A percentile compares a stretch with the other conserved stretches of the same genome.
These are phyloP conservation scores for Lepetodrilus schrolli DNA, from an alignment of 2,888 invertebrate species.

Conservation along the genomic window DNA sequence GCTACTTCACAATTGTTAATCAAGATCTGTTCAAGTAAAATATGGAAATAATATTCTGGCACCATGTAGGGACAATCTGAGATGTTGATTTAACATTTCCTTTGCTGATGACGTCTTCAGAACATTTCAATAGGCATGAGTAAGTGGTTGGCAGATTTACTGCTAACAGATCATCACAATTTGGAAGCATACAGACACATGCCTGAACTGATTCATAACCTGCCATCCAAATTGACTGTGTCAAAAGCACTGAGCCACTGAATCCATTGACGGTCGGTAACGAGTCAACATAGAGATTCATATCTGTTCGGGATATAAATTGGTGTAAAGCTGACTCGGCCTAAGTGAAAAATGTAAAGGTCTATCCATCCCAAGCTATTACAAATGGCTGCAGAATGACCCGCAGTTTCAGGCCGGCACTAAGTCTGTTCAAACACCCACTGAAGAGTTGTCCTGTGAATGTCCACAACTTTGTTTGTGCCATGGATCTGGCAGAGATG, in stretches of 20 bases:
- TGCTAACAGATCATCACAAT: too few relatives aligned
- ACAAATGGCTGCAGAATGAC: constrained; percentile 17
- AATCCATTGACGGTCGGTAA: not conserved
- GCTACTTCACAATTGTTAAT: too few relatives aligned
- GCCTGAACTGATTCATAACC: not conserved
- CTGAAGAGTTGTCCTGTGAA: not conserved
- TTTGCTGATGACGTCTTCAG: too few relatives aligned
- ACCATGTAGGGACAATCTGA: too few relatives aligned
- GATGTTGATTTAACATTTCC: too few relatives aligned
- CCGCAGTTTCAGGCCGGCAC: not conserved
- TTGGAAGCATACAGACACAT: too few relatives aligned
- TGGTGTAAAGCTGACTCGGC: constrained; percentile 11
- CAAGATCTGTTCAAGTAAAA: too few relatives aligned
- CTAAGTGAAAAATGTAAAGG: constrained; percentile 1
- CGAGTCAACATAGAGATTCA: not conserved
- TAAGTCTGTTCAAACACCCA: constrained; percentile 4
- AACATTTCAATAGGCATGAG: too few relatives aligned
- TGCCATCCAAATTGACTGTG: not conserved
- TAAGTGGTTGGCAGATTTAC: too few relatives aligned
- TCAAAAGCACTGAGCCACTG: not conserved
- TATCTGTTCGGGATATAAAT: constrained; percentile 8
- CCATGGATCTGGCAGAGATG: not conserved
- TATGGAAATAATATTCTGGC: too few relatives aligned
- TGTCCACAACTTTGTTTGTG: not conserved
- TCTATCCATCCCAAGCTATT: constrained; percentile 1